Evolutionary conservation across 2,113 vertebrate genomes (phyloP), one percentile per base, ranked within the genome.

Genomic region (Oxyruncus cristatus): DNA sequence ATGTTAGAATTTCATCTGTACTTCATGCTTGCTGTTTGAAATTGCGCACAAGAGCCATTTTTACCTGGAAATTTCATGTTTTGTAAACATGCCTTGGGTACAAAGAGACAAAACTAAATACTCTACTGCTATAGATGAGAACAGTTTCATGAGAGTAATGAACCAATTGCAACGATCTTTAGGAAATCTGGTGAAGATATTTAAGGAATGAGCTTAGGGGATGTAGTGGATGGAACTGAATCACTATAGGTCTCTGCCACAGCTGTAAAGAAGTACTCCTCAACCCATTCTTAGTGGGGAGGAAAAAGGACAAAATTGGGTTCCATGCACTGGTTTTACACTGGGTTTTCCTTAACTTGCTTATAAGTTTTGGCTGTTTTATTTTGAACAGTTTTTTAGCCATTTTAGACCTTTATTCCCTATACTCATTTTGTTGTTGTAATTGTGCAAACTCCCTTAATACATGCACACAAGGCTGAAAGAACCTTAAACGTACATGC

Each of bases 241-340:
- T 70, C 2, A 4, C 26, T 84, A 7, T 2, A 58, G 3, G 10
- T 55, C 12, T 79, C 49, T 89, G 55, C 30, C 52, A 71, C 11
- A 59, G n/a, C 22, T 62, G 6, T 37, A 22, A 66, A 22, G 14
- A 70, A 68, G 4, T 24, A 61, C 3, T 67, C 4, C 18, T 14
- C 8, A 58, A 1, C 4, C 23, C n/a, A 3, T 37, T n/a, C 8
- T 27, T 55, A 26, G 7, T 0, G 5, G 14, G 11, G 17, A 30
- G 27, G 23, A 39, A 39, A 27, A 76, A 4, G 8, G 9, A 13
- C 47, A 42, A 79, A 84, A 39, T 35, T 14, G 11, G 1, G 4
- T 52, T 37, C 44, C 46, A 28, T 39, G n/a, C 11, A 30, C 14
- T 24, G 28, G 12, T 20, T 92, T 78, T 83, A 63, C 27, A 44